phyloP scores from a whole-genome alignment of 2,888 invertebrate genomes.

The Andrena praecox region DNA sequence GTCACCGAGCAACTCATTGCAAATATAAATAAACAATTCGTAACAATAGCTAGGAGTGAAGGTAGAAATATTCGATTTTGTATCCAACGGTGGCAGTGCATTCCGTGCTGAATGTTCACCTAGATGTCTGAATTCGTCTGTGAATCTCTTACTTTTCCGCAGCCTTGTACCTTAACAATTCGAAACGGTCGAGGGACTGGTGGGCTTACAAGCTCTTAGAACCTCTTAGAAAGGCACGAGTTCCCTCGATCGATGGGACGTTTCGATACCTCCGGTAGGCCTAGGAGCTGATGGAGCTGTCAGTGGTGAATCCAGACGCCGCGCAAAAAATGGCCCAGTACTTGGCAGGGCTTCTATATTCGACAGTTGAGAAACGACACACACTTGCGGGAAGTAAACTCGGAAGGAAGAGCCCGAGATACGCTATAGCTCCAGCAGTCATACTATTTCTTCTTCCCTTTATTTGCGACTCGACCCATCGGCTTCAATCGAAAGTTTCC shows the following conservation, averaged over 20 bases:
- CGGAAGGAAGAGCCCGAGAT: background rate
- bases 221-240: background rate
- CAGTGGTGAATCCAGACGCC: background rate
- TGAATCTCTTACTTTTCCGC: background rate
- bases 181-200: background rate
- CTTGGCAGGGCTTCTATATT: background rate
- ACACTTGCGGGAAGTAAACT: background rate
- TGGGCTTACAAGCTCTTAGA: background rate
- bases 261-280: background rate
- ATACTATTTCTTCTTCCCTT: no score
- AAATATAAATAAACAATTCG: no score
- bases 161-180: background rate
- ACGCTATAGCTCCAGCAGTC: no score
- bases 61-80: no score
- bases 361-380: background rate
- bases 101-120: background rate
- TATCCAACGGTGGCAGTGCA: no score
- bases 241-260: background rate
- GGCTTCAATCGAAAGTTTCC: no score
- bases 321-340: constrained; percentile 4
- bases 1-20: no score
- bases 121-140: background rate
- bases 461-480: no score
- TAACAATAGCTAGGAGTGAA: no score
- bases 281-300: background rate